These are phyloP conservation scores for Lepidurus apus DNA, from an alignment of 1,140 invertebrate species.

Conservation along the genomic window DNA sequence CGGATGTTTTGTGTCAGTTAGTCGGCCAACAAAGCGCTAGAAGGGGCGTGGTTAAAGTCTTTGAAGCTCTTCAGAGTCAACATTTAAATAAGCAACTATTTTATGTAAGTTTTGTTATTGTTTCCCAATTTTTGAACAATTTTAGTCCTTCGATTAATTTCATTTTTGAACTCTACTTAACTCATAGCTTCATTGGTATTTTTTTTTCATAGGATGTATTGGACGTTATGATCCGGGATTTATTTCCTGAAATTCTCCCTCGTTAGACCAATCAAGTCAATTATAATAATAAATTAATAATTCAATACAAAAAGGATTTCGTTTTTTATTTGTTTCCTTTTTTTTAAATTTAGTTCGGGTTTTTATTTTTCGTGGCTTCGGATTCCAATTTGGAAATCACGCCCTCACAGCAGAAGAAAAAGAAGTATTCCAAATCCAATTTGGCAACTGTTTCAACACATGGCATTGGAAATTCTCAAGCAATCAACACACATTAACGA, in stretches of 20 bases:
- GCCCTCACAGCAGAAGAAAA: constrained; percentile 6
- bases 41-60: constrained; percentile 75
- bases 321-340: not conserved
- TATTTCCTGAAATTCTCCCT: constrained; percentile 62
- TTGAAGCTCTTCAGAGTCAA: constrained; percentile 77
- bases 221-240: constrained; percentile 63
- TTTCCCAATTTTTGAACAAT: constrained; percentile 13
- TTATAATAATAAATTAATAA: not conserved
- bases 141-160: not conserved
- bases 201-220: constrained; percentile 62
- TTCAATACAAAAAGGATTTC: not conserved
- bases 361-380: not conserved
- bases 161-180: not conserved
- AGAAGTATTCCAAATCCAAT: not conserved
- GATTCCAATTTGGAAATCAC: constrained; percentile 19
- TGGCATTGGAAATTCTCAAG: not conserved
- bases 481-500: not conserved
- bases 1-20: constrained; percentile 71
- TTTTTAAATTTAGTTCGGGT: not conserved
- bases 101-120: constrained; percentile 64
- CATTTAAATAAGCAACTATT: constrained; percentile 84
- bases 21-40: constrained; percentile 78
- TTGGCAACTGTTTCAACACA: not conserved
- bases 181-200: constrained; percentile 31
- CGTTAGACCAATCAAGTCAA: not conserved